A percentile compares a stretch with the other conserved stretches of the same genome.
These are phyloP conservation scores for Naso thynnoides DNA, from an alignment of 2,797 vertebrate species.

Conservation along the genomic window DNA sequence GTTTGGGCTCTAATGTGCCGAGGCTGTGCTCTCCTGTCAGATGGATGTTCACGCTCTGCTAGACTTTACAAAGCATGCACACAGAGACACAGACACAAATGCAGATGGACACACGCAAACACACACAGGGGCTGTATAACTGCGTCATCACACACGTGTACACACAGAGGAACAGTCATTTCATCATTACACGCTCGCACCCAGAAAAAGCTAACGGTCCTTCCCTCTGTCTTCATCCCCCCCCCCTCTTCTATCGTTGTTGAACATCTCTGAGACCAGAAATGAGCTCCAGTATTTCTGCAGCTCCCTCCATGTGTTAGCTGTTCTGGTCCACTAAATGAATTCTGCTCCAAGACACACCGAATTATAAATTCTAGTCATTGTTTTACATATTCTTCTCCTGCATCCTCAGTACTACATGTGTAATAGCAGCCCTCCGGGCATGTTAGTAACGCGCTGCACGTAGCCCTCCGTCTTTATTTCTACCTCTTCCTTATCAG, in stretches of 20 bases:
- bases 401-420: constrained; percentile 45
- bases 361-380: constrained; percentile 57
- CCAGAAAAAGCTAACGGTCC: background rate
- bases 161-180: constrained; percentile 27
- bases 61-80: constrained; percentile 37
- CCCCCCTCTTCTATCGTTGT: constrained; percentile 5
- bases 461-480: constrained; percentile 57
- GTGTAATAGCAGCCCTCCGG: constrained; percentile 57
- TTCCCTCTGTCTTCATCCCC: background rate
- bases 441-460: constrained; percentile 33
- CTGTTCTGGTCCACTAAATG: constrained; percentile 32
- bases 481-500: constrained; percentile 66
- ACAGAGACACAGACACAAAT: constrained; percentile 47
- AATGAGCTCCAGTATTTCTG: constrained; percentile 29
- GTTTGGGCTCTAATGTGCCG: constrained; percentile 74
- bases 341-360: constrained; percentile 49
- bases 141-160: constrained; percentile 35
- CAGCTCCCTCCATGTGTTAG: constrained; percentile 17
- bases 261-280: constrained; percentile 43
- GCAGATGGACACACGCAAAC: constrained; percentile 39
- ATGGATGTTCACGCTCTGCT: constrained; percentile 71
- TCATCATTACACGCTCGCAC: constrained; percentile 14
- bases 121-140: constrained; percentile 30
- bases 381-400: constrained; percentile 49
- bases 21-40: constrained; percentile 76